These are phyloP conservation scores for Tapirus terrestris DNA, from an alignment of 2,113 vertebrate species.

Conservation along the genomic window DNA sequence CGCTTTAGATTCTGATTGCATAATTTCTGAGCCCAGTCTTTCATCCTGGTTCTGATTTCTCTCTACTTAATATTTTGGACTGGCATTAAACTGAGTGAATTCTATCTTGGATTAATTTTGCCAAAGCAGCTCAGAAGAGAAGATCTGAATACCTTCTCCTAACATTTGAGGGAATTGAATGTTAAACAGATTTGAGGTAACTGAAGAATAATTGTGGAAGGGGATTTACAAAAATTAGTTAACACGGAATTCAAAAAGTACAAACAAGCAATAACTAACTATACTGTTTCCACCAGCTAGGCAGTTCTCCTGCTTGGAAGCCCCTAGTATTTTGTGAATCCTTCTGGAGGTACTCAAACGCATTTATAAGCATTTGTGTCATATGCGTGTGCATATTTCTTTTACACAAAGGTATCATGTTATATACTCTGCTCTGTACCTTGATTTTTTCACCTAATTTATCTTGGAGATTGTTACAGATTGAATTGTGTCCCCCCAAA, in stretches of 20 bases:
- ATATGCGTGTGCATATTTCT: neutral
- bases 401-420: neutral
- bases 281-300: neutral
- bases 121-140: neutral
- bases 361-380: neutral
- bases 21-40: neutral
- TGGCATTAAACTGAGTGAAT: neutral
- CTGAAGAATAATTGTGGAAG: neutral
- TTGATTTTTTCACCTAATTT: neutral
- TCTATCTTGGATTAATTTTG: neutral
- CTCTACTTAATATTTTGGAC: neutral
- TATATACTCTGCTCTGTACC: neutral
- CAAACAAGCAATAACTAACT: neutral
- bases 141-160: neutral
- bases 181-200: constrained; percentile 37
- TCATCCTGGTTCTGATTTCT: constrained; percentile 23
- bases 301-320: neutral
- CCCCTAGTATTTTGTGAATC: neutral
- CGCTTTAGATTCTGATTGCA: neutral
- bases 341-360: neutral
- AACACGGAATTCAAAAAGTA: neutral
- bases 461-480: neutral
- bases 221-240: neutral
- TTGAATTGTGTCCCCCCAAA: neutral
- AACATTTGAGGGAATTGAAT: constrained; percentile 29